Evolutionary conservation across 1,140 invertebrate species (phyloP).

Genomic region (Octopus sinensis): DNA sequence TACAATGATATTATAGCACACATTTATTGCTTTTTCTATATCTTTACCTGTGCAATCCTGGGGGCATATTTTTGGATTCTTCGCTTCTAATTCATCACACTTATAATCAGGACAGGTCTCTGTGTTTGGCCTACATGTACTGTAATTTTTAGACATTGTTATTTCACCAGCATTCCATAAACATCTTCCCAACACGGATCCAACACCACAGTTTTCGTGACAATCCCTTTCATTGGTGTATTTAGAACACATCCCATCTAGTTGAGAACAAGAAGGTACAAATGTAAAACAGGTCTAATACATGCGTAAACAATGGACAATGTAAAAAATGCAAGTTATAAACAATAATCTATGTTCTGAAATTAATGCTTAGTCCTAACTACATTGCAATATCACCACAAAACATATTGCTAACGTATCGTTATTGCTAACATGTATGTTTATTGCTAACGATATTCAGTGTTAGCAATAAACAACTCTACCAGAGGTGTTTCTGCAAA

Average conservation of each 20-base stretch:
- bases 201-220: constrained; percentile 27
- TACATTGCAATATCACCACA: not conserved
- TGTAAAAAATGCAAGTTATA: not conserved
- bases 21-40: not conserved
- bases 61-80: constrained; percentile 65
- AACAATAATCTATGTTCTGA: not conserved
- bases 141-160: constrained; percentile 52
- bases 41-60: constrained; percentile 67
- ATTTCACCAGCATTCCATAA: constrained; percentile 21
- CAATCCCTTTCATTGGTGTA: constrained; percentile 23
- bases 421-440: not conserved
- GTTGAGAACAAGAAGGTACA: not conserved
- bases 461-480: too few species aligned
- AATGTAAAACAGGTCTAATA: not conserved
- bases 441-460: too few species aligned
- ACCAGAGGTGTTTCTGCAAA: too few species aligned
- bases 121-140: constrained; percentile 67
- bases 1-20: not conserved
- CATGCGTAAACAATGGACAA: not conserved
- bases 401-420: not conserved
- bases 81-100: constrained; percentile 70
- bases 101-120: constrained; percentile 66
- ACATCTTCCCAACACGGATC: constrained; percentile 27
- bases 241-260: constrained; percentile 30
- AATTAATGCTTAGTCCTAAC: not conserved